Percentiles rank a stretch among this genome's conserved stretches.
phyloP scores from a whole-genome alignment of 2,797 vertebrate genomes.

The Sebastiscus tertius region DNA sequence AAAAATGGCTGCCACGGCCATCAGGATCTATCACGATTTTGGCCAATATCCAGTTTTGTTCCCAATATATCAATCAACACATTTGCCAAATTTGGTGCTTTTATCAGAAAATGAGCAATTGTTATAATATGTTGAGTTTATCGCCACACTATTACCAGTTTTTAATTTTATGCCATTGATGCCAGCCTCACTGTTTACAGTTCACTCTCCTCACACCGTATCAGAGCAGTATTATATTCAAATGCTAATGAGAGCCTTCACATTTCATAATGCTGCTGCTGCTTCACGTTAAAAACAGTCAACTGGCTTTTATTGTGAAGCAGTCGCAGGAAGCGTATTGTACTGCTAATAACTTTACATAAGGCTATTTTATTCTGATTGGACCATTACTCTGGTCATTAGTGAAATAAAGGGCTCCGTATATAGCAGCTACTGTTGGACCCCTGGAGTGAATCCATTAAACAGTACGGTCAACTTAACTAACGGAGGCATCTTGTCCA shows the following conservation, averaged over 20 bases:
- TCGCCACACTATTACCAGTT: not conserved
- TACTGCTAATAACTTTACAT: not conserved
- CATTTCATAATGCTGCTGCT: not conserved
- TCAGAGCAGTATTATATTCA: not conserved
- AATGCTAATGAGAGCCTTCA: not conserved
- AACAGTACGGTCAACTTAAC: not conserved
- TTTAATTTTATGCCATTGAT: not conserved
- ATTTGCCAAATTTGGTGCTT: not conserved
- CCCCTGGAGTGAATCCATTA: slow-evolving; percentile 18
- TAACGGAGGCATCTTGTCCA: slow-evolving; percentile 3
- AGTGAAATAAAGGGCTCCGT: slow-evolving; percentile 5
- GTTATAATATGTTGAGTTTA: too few species aligned
- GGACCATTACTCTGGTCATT: not conserved
- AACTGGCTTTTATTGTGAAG: not conserved
- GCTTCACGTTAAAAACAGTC: not conserved
- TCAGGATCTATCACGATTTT: not conserved
- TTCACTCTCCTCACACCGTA: not conserved
- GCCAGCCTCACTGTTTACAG: not conserved
- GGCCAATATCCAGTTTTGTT: not conserved
- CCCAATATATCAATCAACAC: not conserved
- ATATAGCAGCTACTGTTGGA: slow-evolving; percentile 12
- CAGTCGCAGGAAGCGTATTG: not conserved
- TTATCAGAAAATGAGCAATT: not conserved
- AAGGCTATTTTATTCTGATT: not conserved
- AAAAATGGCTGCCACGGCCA: not conserved